Evolutionary conservation across 1,140 invertebrate genomes (phyloP).

Genomic region (Cydia amplana): DNA sequence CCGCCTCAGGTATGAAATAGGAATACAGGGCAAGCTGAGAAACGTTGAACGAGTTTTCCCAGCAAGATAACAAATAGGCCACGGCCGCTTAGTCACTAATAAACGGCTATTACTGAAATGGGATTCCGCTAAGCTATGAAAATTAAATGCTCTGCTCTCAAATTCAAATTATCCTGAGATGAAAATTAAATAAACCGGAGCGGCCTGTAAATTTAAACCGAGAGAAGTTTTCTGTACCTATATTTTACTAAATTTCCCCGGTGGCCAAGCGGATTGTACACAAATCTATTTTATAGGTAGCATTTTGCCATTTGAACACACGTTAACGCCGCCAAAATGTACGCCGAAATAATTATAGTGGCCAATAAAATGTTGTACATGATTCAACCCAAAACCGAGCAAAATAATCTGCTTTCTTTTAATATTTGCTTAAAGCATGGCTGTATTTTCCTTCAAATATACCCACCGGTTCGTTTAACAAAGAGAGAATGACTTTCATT

Average conservation of each 20-base stretch:
- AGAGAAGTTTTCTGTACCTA: constrained; percentile 41
- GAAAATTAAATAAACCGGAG: constrained; percentile 54
- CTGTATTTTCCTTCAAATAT: too few relatives aligned
- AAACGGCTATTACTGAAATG: constrained; percentile 49
- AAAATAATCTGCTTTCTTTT: background rate
- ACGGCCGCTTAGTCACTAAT: constrained; percentile 56
- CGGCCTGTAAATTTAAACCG: constrained; percentile 46
- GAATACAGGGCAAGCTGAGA: constrained; percentile 35
- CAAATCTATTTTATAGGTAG: constrained; percentile 12
- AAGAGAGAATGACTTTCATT: too few relatives aligned
- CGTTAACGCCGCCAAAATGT: constrained; percentile 3
- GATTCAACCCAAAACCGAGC: background rate
- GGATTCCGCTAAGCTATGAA: constrained; percentile 55
- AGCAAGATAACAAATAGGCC: constrained; percentile 60
- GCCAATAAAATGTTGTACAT: background rate
- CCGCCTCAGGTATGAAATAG: constrained; percentile 20
- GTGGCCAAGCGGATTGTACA: constrained; percentile 15
- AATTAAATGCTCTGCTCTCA: constrained; percentile 56
- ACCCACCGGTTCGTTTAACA: too few relatives aligned
- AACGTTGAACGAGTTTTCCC: constrained; percentile 54
- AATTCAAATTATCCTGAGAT: constrained; percentile 51
- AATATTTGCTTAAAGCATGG: background rate
- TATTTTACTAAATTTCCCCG: constrained; percentile 38
- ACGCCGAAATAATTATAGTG: background rate
- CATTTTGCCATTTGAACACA: constrained; percentile 20